Conservation (phyloP, 2,113 vertebrate genomes). For the Lepisosteus osseus region DNA sequence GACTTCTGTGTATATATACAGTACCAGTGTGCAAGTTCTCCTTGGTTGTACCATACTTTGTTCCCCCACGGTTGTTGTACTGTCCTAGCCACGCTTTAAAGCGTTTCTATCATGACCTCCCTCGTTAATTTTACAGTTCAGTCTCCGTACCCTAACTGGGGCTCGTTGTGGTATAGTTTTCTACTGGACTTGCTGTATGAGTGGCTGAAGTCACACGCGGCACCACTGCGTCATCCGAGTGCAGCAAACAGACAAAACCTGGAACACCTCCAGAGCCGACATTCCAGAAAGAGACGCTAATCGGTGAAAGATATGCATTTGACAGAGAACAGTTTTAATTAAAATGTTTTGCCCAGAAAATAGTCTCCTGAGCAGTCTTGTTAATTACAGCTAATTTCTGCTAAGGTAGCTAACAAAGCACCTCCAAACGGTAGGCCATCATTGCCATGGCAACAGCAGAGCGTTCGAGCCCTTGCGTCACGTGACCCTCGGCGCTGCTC, state of each 20-base stretch:
- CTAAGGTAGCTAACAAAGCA: conserved; percentile 36
- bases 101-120: too few species aligned
- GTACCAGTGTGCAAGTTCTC: too few species aligned
- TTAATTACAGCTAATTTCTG: conserved; percentile 67
- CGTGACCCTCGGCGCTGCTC: conserved; percentile 26
- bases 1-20: neutral
- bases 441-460: conserved; percentile 53
- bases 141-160: too few species aligned
- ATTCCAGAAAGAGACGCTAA: conserved; percentile 59
- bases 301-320: conserved; percentile 56
- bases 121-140: too few species aligned
- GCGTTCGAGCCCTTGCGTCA: conserved; percentile 26
- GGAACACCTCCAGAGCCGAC: conserved; percentile 42
- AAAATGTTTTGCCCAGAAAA: conserved; percentile 70
- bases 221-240: too few species aligned
- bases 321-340: conserved; percentile 63
- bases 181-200: too few species aligned
- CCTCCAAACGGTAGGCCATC: conserved; percentile 41
- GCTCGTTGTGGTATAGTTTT: too few species aligned
- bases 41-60: too few species aligned
- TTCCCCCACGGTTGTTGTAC: too few species aligned
- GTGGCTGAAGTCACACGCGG: too few species aligned
- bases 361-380: conserved; percentile 59
- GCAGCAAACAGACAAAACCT: conserved; percentile 28
- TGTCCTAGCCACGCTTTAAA: too few species aligned